A percentile compares a stretch with the other conserved stretches of the same genome.
Evolutionary conservation across 2,113 vertebrate genomes (phyloP).

Genomic region (Platichthys flesus): DNA sequence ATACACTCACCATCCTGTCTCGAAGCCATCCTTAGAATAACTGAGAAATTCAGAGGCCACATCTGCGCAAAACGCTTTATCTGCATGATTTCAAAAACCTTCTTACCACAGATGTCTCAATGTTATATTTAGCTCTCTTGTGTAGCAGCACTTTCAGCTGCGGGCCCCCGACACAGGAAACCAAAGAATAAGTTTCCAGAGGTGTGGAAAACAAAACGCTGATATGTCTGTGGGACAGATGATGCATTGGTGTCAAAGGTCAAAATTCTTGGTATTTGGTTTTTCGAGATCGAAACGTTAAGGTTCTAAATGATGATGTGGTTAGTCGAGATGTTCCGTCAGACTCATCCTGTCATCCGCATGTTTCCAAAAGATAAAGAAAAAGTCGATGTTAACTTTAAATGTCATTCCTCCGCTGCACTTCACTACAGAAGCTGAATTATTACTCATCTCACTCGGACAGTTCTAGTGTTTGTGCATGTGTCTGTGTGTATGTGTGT

Average conservation of each 20-base stretch:
- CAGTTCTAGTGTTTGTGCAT: conserved; percentile 24
- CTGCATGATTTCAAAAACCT: conserved; percentile 58
- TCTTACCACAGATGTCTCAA: conserved; percentile 48
- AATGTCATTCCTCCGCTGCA: background rate
- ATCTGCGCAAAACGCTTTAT: conserved; percentile 46
- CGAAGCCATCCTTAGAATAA: conserved; percentile 21
- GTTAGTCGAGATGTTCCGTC: background rate
- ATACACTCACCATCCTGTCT: conserved; percentile 31
- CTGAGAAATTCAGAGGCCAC: conserved; percentile 35
- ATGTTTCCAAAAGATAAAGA: conserved; percentile 1
- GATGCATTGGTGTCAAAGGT: background rate
- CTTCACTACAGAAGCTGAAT: conserved; percentile 31
- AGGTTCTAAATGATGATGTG: background rate
- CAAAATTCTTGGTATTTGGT: background rate
- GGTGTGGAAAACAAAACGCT: conserved; percentile 41
- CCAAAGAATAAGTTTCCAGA: conserved; percentile 40
- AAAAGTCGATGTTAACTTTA: background rate
- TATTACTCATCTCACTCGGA: conserved; percentile 30
- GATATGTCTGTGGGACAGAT: conserved; percentile 9
- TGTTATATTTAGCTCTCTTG: conserved; percentile 66
- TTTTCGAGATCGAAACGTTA: no score
- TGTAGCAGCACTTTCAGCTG: conserved; percentile 46
- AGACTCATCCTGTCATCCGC: conserved; percentile 2
- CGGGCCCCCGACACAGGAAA: conserved; percentile 39
- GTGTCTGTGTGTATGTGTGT: background rate